These are phyloP conservation scores for Ploceus nigricollis DNA, from an alignment of 2,113 vertebrate genomes.

Conservation along the genomic window DNA sequence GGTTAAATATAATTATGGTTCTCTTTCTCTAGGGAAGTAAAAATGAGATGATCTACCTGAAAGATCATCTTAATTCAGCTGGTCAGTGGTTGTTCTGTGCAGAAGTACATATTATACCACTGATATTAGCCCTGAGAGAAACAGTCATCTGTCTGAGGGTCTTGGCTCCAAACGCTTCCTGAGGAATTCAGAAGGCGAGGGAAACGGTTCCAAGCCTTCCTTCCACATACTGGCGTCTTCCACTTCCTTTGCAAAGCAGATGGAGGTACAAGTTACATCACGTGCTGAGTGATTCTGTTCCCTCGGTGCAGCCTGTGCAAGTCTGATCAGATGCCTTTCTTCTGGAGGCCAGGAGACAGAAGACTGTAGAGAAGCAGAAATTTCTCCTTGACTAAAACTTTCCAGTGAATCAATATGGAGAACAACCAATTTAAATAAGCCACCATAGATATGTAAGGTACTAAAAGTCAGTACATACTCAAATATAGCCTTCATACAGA, in stretches of 20 bases:
- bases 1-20: not conserved
- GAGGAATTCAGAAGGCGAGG: not conserved
- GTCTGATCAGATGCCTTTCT: not conserved
- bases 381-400: not conserved
- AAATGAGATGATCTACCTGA: not conserved
- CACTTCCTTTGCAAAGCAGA: not conserved
- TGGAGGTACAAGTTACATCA: not conserved
- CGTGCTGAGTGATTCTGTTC: not conserved
- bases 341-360: not conserved
- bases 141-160: not conserved
- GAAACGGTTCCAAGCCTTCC: not conserved
- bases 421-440: not conserved
- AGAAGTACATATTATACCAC: not conserved
- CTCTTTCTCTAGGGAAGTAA: not conserved
- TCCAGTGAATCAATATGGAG: not conserved
- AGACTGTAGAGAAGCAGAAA: not conserved
- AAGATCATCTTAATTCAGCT: not conserved
- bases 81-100: not conserved
- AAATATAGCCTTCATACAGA: not conserved
- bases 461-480: not conserved
- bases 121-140: not conserved
- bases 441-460: not conserved
- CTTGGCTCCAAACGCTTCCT: slow-evolving; percentile 35
- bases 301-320: not conserved
- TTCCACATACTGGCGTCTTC: not conserved